These are phyloP conservation scores for Ryuthela nishihirai DNA, from an alignment of 2,888 invertebrate genomes.

Conservation along the genomic window DNA sequence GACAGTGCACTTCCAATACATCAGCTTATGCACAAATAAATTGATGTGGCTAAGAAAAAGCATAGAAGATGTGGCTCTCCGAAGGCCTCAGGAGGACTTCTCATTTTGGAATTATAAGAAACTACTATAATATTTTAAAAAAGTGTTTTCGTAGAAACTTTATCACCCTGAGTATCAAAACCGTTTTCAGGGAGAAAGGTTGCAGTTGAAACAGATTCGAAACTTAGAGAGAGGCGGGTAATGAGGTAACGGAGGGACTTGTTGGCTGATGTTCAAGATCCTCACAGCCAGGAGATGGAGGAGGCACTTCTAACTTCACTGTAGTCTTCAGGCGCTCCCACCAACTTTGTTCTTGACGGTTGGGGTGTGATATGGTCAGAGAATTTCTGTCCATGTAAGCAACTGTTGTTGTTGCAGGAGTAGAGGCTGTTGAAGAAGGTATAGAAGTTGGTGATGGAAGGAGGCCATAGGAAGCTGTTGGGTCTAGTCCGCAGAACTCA, in stretches of 20 bases:
- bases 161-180: neutral
- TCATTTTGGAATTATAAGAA: too few relatives aligned
- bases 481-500: slow-evolving; percentile 31
- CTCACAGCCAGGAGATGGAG: slow-evolving; percentile 23
- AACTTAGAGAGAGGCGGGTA: slow-evolving; percentile 19
- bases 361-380: slow-evolving; percentile 1
- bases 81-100: too few relatives aligned
- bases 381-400: slow-evolving; percentile 5
- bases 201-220: too few relatives aligned
- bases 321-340: slow-evolving; percentile 33
- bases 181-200: slow-evolving; percentile 9
- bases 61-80: too few relatives aligned
- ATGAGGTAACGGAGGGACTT: slow-evolving; percentile 29
- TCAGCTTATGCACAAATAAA: too few relatives aligned
- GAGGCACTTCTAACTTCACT: slow-evolving; percentile 32
- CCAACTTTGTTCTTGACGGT: slow-evolving; percentile 19
- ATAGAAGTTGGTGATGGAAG: slow-evolving; percentile 10
- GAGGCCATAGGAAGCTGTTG: slow-evolving; percentile 19
- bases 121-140: too few relatives aligned
- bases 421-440: slow-evolving; percentile 7
- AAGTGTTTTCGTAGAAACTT: too few relatives aligned
- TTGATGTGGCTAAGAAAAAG: too few relatives aligned
- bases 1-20: too few relatives aligned
- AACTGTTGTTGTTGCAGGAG: slow-evolving; percentile 3
- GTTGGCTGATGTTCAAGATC: slow-evolving; percentile 20